phyloP scores from a whole-genome alignment of 2,888 invertebrate genomes.

The Xiphydria camelus region DNA sequence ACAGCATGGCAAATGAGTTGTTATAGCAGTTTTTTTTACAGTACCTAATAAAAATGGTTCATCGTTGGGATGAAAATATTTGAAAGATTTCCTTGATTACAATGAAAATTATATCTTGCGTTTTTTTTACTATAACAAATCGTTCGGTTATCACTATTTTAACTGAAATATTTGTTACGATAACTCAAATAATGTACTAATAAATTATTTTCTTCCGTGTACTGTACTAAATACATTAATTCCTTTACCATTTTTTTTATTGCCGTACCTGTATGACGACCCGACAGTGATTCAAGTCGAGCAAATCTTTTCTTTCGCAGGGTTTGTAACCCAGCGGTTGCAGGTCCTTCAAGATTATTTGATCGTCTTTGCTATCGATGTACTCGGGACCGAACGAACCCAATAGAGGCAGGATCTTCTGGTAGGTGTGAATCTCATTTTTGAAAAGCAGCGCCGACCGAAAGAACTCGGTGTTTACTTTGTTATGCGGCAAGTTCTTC shows the following conservation, averaged over 20 bases:
- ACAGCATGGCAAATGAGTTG: not conserved
- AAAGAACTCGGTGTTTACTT: constrained; percentile 15
- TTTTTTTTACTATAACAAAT: too few species aligned
- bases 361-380: constrained; percentile 26
- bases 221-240: too few species aligned
- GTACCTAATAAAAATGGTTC: too few species aligned
- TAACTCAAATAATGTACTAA: too few species aligned
- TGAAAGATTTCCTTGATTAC: too few species aligned
- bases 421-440: constrained; percentile 35
- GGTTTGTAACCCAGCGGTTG: constrained; percentile 26
- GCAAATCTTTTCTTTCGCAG: constrained; percentile 28
- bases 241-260: not conserved
- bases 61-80: too few species aligned
- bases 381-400: constrained; percentile 31
- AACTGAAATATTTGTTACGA: too few species aligned
- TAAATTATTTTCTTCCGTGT: too few species aligned
- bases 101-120: too few species aligned
- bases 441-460: constrained; percentile 29
- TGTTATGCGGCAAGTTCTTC: constrained; percentile 28
- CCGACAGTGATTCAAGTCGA: constrained; percentile 34
- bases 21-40: not conserved
- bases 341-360: constrained; percentile 42
- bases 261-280: constrained; percentile 31
- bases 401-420: constrained; percentile 27
- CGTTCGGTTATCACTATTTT: too few species aligned